These are phyloP conservation scores for Caprella mutica DNA, from an alignment of 2,888 invertebrate genomes.

Conservation along the genomic window DNA sequence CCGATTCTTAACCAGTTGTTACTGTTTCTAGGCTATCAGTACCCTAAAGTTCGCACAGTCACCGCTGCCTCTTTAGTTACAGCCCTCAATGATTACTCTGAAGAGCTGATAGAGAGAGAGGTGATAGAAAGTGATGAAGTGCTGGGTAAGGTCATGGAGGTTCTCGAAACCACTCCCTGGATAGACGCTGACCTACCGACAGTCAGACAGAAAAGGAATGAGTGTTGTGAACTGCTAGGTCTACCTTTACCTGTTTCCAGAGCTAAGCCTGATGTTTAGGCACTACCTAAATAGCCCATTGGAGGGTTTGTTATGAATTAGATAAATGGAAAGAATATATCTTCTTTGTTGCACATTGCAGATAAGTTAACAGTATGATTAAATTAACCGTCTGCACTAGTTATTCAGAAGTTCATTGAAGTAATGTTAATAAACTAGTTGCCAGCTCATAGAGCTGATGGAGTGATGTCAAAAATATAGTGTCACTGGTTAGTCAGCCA, in stretches of 20 bases:
- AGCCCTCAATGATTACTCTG: conserved; percentile 29
- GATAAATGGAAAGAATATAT: no score
- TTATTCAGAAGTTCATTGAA: no score
- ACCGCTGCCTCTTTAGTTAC: conserved; percentile 29
- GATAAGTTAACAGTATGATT: no score
- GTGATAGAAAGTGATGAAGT: conserved; percentile 9
- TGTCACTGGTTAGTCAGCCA: no score
- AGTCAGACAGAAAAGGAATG: conserved; percentile 19
- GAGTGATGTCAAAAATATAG: no score
- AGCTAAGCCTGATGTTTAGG: no score
- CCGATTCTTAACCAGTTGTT: conserved; percentile 55
- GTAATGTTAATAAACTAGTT: no score
- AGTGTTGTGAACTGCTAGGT: conserved; percentile 17
- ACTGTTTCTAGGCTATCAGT: conserved; percentile 61
- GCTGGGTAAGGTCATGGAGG: conserved; percentile 20
- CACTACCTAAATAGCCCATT: no score
- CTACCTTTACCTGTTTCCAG: conserved; percentile 20
- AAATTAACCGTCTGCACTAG: no score
- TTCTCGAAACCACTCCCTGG: conserved; percentile 30
- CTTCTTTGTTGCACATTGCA: no score
- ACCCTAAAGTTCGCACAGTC: conserved; percentile 27
- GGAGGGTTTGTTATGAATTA: no score
- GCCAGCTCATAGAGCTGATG: no score
- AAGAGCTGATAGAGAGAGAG: conserved; percentile 1
- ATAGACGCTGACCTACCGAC: conserved; percentile 24